Base-by-base conservation (phyloP, 2,113 vertebrate species). In the Scalopus aquaticus region DNA sequence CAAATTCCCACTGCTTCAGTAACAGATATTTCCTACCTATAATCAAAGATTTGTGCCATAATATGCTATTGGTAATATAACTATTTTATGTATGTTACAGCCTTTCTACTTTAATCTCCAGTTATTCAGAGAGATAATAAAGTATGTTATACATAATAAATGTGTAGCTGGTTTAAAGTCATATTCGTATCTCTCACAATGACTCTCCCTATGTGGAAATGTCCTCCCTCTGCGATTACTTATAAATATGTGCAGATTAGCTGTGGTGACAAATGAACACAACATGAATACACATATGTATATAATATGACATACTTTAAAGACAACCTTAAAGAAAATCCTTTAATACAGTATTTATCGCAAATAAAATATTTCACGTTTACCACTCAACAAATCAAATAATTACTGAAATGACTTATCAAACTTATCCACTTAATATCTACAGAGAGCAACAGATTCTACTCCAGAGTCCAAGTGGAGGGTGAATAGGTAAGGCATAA, bases 1-100 rank as follows among this genome's bases (percentile, higher is more conserved):
- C 37, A 64, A 51, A 10, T 37, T 10, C 28, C 26, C 44, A 16
- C 7, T 1, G 13, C 12, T 44, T 13, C 1, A 30, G 8, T 3
- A 44, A 56, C 15, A 79, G 32, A 58, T 32, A 32, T 30, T 1
- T 46, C 62, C 42, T 19, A 16, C 30, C 35, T 56, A 28, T 2
- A 32, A 5, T 0, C 35, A 88, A 49, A 22, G 30, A 5, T 16
- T 0, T 12, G 16, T 17, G 13, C 32, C n/a, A 32, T 5, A 3
- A 46, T 5, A 60, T 6, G 32, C 28, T 30, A 19, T 42, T 30
- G 10, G 22, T 12, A 26, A n/a, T 24, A 24, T 8, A 20, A 58
- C 37, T 64, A 35, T 39, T 19, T 22, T 35, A 24, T 5, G 20
- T 19, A 6, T 7, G 39, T 10, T 24, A 19, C 2, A 19, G 30